Evolutionary conservation across 2,888 invertebrate genomes (phyloP).

Genomic region (Agonopterix arenella): DNA sequence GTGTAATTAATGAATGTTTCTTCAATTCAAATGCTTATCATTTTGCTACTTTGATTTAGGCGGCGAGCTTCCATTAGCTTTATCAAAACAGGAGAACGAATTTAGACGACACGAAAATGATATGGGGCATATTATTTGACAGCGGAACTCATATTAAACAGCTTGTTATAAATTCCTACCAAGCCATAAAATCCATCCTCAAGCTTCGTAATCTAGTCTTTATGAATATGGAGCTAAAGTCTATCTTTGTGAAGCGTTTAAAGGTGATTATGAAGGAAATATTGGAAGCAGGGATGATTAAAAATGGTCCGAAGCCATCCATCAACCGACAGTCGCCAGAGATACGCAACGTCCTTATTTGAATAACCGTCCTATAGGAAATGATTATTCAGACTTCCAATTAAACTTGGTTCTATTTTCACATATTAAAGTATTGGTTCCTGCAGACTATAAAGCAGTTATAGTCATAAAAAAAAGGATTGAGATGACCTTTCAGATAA

Average conservation of each 20-base stretch:
- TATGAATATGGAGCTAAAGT: not conserved
- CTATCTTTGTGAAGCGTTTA: not conserved
- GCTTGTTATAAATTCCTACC: constrained; percentile 8
- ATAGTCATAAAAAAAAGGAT: too few species aligned
- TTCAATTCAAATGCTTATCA: constrained; percentile 15
- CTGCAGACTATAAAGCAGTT: too few species aligned
- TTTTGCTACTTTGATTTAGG: constrained; percentile 11
- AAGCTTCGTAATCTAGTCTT: not conserved
- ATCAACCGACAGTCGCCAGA: constrained; percentile 60
- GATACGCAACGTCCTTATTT: constrained; percentile 59
- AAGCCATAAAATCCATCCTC: not conserved
- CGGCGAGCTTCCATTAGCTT: constrained; percentile 14
- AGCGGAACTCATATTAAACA: constrained; percentile 37
- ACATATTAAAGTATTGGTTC: too few species aligned
- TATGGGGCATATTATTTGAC: constrained; percentile 35
- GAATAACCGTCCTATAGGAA: constrained; percentile 43
- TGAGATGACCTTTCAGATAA: too few species aligned
- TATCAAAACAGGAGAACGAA: constrained; percentile 7
- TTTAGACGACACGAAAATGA: constrained; percentile 19
- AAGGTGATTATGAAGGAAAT: not conserved
- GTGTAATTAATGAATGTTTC: constrained; percentile 17
- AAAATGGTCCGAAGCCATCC: constrained; percentile 63
- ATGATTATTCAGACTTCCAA: too few species aligned
- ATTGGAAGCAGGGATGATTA: constrained; percentile 44
- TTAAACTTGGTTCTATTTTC: too few species aligned